Base-by-base conservation (phyloP, 64 coral and sea anemone species). In the Anthopleura sola region DNA sequence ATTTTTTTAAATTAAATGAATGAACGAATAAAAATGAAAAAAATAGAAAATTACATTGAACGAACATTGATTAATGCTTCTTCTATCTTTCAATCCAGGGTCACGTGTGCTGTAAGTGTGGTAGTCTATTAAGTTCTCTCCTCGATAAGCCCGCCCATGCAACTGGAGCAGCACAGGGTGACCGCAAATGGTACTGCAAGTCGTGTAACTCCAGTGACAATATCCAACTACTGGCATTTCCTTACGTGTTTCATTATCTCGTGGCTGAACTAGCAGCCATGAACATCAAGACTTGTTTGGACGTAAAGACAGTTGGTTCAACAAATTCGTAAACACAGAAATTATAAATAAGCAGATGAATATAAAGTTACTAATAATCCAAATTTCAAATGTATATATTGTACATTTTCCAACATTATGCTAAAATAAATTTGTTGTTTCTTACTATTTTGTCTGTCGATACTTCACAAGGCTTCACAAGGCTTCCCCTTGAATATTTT, bases 221-320 rank as follows among this genome's bases (percentile, higher is more conserved):
- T 58, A 89, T 98, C 46, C 77, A 94, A 36, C 71, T 94, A 55
- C 55, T 98, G 34, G 83, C 96, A 12, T 94, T 98, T 13, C 96
- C 96, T 60, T 98, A 98, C 50, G 96, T 98, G 28, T 98, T 98
- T 57, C 96, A 92, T 6, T 98, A 92, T 31, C 96, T 98, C 24
- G 92, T 98, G 29, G 96, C 96, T 55, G 96, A 98, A 80, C 40
- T 98, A 3, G 96, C 92, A n/a, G 96, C 89, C 10, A 88, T 98
- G 87, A 98, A 98, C 46, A 98, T 98, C 36, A 98, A 98, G 49
- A 88, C 87, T 16, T 94, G 86, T 40, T 87, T 98, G 60, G 90
- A 98, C 74, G 82, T 94, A 20, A 94, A 94, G n/a, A 82, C 60
- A 82, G 83, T 95, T 84, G 94, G 94, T 6, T 62, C 58, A 26